A percentile compares a stretch with the other conserved stretches of the same genome.
Conservation (phyloP, 2,888 invertebrate species). For the Erynnis tages region DNA sequence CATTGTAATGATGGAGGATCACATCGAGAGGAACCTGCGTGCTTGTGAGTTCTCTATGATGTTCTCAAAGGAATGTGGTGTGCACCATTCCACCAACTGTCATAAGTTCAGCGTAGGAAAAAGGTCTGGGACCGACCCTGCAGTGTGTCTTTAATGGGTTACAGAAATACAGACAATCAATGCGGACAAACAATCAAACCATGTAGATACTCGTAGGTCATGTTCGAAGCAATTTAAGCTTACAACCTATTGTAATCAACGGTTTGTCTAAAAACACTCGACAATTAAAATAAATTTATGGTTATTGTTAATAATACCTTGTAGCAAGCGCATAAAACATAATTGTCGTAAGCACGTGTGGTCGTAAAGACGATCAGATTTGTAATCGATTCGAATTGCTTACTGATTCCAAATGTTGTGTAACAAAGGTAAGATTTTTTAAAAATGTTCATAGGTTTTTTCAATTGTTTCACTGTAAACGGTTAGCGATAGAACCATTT, state of each 20-base stretch:
- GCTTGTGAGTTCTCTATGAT: too few species aligned
- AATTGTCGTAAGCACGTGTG: conserved; percentile 27
- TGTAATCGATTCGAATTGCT: conserved; percentile 53
- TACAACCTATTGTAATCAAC: conserved; percentile 2
- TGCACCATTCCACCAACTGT: too few species aligned
- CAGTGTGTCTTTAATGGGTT: too few species aligned
- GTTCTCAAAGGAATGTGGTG: too few species aligned
- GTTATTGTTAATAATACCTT: conserved; percentile 9
- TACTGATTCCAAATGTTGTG: conserved; percentile 41
- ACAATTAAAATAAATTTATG: conserved; percentile 5
- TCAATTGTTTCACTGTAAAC: background rate
- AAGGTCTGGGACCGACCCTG: too few species aligned
- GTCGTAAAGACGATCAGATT: conserved; percentile 35
- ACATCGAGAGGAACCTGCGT: too few species aligned
- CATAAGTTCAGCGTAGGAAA: too few species aligned
- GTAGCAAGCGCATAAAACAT: conserved; percentile 23
- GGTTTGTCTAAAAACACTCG: background rate
- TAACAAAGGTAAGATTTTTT: conserved; percentile 26
- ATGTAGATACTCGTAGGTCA: too few species aligned
- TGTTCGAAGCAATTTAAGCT: background rate
- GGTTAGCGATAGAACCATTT: background rate
- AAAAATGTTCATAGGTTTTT: conserved; percentile 5
- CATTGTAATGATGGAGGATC: too few species aligned
- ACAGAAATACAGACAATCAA: too few species aligned
- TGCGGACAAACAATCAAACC: too few species aligned